Percentiles rank a stretch among this genome's conserved stretches.
These are phyloP conservation scores for Phacellophora camtschatica DNA, from an alignment of 30 jellyfish, hydroid and myxozoan genomes.

Conservation along the genomic window DNA sequence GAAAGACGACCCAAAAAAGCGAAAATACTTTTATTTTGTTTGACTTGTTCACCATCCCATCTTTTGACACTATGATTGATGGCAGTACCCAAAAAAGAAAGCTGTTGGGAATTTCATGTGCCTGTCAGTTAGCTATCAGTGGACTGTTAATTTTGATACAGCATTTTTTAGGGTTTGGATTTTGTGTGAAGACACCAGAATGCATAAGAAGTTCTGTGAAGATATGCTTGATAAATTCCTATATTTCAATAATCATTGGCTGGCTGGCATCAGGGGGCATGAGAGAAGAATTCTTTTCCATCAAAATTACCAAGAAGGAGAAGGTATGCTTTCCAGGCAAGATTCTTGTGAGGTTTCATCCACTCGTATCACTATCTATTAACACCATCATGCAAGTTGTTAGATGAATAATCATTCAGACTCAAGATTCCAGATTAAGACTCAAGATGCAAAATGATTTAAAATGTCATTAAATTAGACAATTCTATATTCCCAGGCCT, in stretches of 20 bases:
- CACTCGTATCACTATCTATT: no score
- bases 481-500: no score
- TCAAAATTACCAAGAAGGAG: background rate
- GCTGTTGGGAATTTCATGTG: conserved; percentile 3
- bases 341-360: no score
- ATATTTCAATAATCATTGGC: conserved; percentile 1
- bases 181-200: conserved; percentile 1
- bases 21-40: no score
- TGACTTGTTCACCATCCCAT: no score
- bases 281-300: background rate
- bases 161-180: background rate
- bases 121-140: background rate
- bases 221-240: background rate
- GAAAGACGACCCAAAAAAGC: no score
- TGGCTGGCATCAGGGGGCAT: conserved; percentile 30
- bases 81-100: conserved; percentile 6
- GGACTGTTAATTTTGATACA: background rate
- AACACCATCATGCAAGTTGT: no score
- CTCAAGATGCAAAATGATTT: no score
- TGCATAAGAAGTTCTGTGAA: conserved; percentile 3
- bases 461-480: no score
- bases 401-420: no score
- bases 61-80: no score
- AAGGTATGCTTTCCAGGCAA: conserved; percentile 9
- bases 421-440: no score